These are phyloP conservation scores for Pogonomyrmex californicus DNA, from an alignment of 1,140 invertebrate genomes.

Conservation along the genomic window DNA sequence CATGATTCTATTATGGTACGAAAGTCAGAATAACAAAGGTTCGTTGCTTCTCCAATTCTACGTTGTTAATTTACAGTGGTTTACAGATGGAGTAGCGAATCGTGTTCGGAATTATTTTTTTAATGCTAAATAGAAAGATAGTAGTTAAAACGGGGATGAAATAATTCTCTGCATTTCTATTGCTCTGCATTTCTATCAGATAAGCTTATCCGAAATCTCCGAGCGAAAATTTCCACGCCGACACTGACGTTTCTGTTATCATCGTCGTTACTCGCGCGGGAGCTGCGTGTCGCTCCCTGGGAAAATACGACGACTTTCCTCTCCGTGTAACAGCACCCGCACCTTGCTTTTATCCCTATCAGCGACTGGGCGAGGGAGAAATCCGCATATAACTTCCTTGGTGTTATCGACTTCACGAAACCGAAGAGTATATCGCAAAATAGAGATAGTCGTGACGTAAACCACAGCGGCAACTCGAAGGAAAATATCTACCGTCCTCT, in stretches of 20 bases:
- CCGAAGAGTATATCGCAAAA: slow-evolving; percentile 40
- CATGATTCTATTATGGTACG: neutral
- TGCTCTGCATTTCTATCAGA: neutral
- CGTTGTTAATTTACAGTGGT: neutral
- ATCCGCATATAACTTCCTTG: slow-evolving; percentile 47
- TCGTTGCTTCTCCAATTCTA: neutral
- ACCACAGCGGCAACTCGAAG: slow-evolving; percentile 7
- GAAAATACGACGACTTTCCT: slow-evolving; percentile 56
- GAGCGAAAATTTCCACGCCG: slow-evolving; percentile 26
- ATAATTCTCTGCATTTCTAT: slow-evolving; percentile 34
- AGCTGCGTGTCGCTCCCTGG: slow-evolving; percentile 5
- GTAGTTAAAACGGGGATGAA: neutral
- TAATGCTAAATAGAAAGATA: neutral
- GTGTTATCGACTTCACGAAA: slow-evolving; percentile 51
- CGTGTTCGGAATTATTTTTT: neutral
- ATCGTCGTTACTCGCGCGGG: slow-evolving; percentile 30
- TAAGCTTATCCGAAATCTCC: slow-evolving; percentile 32
- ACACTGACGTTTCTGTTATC: slow-evolving; percentile 13
- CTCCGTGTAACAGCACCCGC: slow-evolving; percentile 36
- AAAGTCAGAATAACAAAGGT: neutral
- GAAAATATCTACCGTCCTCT: slow-evolving; percentile 12
- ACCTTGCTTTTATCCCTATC: slow-evolving; percentile 55
- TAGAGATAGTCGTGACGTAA: slow-evolving; percentile 30
- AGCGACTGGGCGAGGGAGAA: slow-evolving; percentile 42
- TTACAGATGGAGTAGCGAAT: neutral